phyloP scores from a whole-genome alignment of 2,888 invertebrate species.

The Drosophila leonis region DNA sequence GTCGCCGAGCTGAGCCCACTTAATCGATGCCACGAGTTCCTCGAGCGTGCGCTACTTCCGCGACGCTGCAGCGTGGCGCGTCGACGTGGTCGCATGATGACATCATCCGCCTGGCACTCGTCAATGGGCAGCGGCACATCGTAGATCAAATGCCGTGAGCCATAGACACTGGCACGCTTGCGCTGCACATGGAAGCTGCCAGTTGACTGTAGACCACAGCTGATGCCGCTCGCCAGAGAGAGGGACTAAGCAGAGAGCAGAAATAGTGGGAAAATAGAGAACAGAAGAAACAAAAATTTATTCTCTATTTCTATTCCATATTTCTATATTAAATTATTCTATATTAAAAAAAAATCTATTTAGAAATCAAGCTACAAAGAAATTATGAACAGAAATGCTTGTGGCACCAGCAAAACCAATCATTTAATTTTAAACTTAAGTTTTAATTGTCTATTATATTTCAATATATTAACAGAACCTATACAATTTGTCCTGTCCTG shows the following conservation, averaged over 20 bases:
- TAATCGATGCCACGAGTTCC: constrained; percentile 71
- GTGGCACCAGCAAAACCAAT: too few species aligned
- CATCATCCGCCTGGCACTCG: constrained; percentile 87
- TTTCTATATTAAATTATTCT: too few species aligned
- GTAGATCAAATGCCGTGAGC: constrained; percentile 88
- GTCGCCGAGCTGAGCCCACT: constrained; percentile 76
- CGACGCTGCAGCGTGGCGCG: constrained; percentile 54
- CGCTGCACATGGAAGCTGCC: constrained; percentile 83
- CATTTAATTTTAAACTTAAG: too few species aligned
- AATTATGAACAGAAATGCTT: too few species aligned
- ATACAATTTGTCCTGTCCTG: too few species aligned
- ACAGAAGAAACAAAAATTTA: neutral
- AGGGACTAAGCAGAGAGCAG: constrained; percentile 18
- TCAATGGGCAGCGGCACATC: constrained; percentile 88
- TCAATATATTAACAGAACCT: too few species aligned
- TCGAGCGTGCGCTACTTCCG: constrained; percentile 56
- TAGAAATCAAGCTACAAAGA: neutral
- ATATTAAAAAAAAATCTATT: neutral
- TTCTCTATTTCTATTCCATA: too few species aligned
- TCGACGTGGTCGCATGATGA: constrained; percentile 83
- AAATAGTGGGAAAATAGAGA: neutral
- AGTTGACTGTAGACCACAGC: constrained; percentile 47
- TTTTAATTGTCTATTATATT: too few species aligned
- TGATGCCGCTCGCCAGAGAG: constrained; percentile 43
- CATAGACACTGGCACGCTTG: constrained; percentile 86